Percentiles rank a stretch among this genome's conserved stretches.
These are phyloP conservation scores for Myxocyprinus asiaticus DNA, from an alignment of 2,113 vertebrate species.

Conservation along the genomic window DNA sequence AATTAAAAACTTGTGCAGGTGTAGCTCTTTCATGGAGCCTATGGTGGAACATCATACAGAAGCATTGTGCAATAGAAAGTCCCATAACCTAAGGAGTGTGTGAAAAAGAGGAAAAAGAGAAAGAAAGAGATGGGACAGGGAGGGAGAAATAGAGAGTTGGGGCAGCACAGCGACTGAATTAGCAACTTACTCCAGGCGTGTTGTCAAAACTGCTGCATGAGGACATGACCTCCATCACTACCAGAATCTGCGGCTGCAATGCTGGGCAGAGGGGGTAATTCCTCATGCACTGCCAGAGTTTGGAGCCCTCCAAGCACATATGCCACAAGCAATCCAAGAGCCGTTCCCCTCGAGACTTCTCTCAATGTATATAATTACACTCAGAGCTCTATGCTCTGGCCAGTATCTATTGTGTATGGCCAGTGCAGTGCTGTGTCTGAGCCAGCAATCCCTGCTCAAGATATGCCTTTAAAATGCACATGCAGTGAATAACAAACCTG, in stretches of 20 bases:
- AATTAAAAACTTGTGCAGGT: constrained; percentile 42
- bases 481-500: constrained; percentile 66
- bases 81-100: background rate
- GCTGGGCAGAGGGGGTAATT: constrained; percentile 17
- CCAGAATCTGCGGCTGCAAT: constrained; percentile 38
- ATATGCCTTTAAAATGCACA: constrained; percentile 47
- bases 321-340: constrained; percentile 12
- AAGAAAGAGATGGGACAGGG: constrained; percentile 18
- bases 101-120: constrained; percentile 21
- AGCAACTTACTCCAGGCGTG: constrained; percentile 54
- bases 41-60: constrained; percentile 42
- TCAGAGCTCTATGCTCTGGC: constrained; percentile 21
- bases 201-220: constrained; percentile 53
- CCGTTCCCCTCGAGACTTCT: constrained; percentile 8
- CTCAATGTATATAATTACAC: constrained; percentile 49
- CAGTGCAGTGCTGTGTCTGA: constrained; percentile 1
- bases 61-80: constrained; percentile 45
- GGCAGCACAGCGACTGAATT: constrained; percentile 54
- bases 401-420: constrained; percentile 28
- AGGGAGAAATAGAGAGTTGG: constrained; percentile 37
- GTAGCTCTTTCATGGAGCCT: constrained; percentile 44
- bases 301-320: constrained; percentile 16
- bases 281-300: background rate
- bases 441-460: constrained; percentile 37
- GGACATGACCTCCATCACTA: constrained; percentile 55